Percentiles rank a stretch among this genome's conserved stretches.
Evolutionary conservation across 2,797 vertebrate species (phyloP).

Genomic region (Arnoldichthys spilopterus): DNA sequence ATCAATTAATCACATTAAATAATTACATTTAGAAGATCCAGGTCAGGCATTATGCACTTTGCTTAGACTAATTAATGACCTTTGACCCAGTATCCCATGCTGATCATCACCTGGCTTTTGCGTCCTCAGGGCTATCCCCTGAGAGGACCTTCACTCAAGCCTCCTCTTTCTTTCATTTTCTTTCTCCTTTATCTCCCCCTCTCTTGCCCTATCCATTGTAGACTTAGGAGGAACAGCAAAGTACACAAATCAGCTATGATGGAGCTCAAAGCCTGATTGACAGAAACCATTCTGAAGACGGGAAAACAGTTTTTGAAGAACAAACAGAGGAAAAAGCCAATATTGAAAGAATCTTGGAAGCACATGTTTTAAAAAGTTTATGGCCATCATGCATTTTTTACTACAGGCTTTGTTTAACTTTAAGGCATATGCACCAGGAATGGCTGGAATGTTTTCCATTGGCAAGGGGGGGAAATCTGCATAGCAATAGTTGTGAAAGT

Average conservation of each 20-base stretch:
- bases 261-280: background rate
- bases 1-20: background rate
- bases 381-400: background rate
- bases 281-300: background rate
- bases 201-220: background rate
- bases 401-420: background rate
- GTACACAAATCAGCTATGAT: background rate
- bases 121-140: background rate
- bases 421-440: background rate
- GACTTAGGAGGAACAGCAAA: slow-evolving; percentile 1
- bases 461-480: background rate
- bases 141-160: background rate
- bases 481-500: background rate
- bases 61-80: slow-evolving; percentile 24
- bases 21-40: background rate
- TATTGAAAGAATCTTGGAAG: background rate
- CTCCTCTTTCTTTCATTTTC: slow-evolving; percentile 9
- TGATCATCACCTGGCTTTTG: slow-evolving; percentile 11
- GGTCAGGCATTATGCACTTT: slow-evolving; percentile 5
- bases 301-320: background rate
- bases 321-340: background rate
- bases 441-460: background rate
- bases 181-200: slow-evolving; percentile 1
- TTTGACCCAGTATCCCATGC: slow-evolving; percentile 30
- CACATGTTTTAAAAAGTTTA: background rate